Evolutionary conservation across 2,113 vertebrate species (phyloP), one percentile per base, ranked within the genome.

Genomic region (Arothron firmamentum): DNA sequence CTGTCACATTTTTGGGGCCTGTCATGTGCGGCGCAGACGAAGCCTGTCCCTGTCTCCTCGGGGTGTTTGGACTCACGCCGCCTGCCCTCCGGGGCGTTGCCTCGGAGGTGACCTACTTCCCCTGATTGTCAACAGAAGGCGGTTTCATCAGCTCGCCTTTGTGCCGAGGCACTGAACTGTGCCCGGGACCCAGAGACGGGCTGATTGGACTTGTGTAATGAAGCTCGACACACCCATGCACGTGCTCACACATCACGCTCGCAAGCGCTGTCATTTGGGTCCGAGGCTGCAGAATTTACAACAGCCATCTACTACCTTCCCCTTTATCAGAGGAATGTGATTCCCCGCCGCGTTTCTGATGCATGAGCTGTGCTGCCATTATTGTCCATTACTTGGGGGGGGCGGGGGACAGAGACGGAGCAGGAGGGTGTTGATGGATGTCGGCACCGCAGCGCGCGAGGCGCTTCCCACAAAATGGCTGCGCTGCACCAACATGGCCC

Each of bases 51-150:
- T 11, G 2, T 38, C 68, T 76, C 81, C 76, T 82, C 41, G 50
- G 77, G 78, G 59, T 72, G 75, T 75, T 70, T 60, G 67, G 59
- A 58, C 66, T 58, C 64, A 19, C 49, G 20, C 70, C n/a, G 48
- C 57, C 61, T 25, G 56, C 82, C 86, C 81, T 88, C 74, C 41
- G 81, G 81, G 85, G 77, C 45, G 62, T 55, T 62, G 78, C 80
- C 76, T 74, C 84, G 79, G 84, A 89, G 86, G 86, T 88, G 89
- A 90, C 89, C 88, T 84, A 90, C 47, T 88, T 90, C 80, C 67
- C 71, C 75, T 85, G 77, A 85, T 83, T 68, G 80, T 86, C 81
- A 81, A 86, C 87, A 88, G 85, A 84, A 88, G 85, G 81, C 77
- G 9, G 62, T 73, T 71, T 76, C 82, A 81, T 84, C 83, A 77